A percentile compares a stretch with the other conserved stretches of the same genome.
Evolutionary conservation across 2,888 invertebrate species (phyloP).

Genomic region (Leucophenga montana): DNA sequence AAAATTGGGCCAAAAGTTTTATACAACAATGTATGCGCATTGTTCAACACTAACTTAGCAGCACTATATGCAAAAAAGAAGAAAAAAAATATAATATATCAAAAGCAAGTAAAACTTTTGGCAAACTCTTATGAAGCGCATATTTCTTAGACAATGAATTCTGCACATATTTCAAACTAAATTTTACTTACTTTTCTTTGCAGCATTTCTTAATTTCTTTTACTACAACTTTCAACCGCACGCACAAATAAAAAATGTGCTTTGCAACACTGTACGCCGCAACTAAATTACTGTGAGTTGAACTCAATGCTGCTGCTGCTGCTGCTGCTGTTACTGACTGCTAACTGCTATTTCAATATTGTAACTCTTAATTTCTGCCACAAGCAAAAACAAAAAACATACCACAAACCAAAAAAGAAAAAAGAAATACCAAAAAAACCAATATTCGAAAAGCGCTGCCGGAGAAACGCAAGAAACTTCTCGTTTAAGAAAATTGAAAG

Average conservation of each 20-base stretch:
- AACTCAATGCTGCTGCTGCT: too few relatives aligned
- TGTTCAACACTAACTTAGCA: too few relatives aligned
- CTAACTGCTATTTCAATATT: conserved; percentile 24
- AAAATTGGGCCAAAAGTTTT: too few relatives aligned
- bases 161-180: conserved; percentile 67
- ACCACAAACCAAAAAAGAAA: not conserved
- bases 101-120: conserved; percentile 40
- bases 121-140: conserved; percentile 49
- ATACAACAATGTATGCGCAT: too few relatives aligned
- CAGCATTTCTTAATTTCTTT: not conserved
- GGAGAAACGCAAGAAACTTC: not conserved
- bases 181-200: conserved; percentile 42
- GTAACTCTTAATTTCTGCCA: conserved; percentile 58
- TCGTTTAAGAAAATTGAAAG: not conserved
- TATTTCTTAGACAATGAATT: conserved; percentile 67
- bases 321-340: conserved; percentile 26
- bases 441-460: not conserved
- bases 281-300: conserved; percentile 40
- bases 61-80: too few relatives aligned
- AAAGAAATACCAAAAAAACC: not conserved
- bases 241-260: conserved; percentile 28
- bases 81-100: too few relatives aligned
- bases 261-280: not conserved
- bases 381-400: conserved; percentile 6
- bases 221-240: conserved; percentile 25